A percentile compares a stretch with the other conserved stretches of the same genome.
phyloP scores from a whole-genome alignment of 2,113 vertebrate species.

The Cinclus cinclus region DNA sequence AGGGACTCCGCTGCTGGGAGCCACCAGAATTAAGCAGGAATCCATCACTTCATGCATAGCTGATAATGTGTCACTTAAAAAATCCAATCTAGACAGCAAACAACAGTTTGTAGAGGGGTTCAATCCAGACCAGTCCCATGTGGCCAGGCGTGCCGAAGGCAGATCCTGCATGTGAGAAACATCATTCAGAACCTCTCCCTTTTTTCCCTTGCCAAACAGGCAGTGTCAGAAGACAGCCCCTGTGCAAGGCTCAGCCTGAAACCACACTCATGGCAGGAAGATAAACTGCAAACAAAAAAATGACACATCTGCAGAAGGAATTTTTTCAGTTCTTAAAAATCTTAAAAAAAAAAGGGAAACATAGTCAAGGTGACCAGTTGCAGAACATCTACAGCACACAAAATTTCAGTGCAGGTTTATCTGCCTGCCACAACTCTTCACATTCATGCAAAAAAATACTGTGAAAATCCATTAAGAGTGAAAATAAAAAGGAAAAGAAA shows the following conservation, averaged over 20 bases:
- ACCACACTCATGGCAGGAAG: background rate
- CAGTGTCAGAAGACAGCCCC: background rate
- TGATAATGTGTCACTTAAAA: background rate
- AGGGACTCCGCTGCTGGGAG: background rate
- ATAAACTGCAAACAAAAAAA: background rate
- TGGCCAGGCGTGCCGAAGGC: background rate
- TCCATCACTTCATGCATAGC: background rate
- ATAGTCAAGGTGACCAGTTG: background rate
- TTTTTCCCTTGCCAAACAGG: background rate
- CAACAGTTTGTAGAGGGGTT: background rate
- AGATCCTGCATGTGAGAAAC: background rate
- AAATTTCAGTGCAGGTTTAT: background rate
- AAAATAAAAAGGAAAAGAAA: background rate
- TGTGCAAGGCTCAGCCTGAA: background rate
- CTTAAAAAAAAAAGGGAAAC: background rate
- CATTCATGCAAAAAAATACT: background rate
- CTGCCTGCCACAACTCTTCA: background rate
- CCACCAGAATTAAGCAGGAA: slow-evolving; percentile 1
- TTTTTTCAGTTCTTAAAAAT: background rate
- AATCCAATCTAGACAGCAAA: background rate
- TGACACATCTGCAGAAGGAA: background rate
- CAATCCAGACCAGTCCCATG: background rate
- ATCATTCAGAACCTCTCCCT: background rate
- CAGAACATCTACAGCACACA: background rate
- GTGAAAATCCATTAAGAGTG: background rate